Evolutionary conservation across 2,797 vertebrate species (phyloP).

Genomic region (Otus scops): DNA sequence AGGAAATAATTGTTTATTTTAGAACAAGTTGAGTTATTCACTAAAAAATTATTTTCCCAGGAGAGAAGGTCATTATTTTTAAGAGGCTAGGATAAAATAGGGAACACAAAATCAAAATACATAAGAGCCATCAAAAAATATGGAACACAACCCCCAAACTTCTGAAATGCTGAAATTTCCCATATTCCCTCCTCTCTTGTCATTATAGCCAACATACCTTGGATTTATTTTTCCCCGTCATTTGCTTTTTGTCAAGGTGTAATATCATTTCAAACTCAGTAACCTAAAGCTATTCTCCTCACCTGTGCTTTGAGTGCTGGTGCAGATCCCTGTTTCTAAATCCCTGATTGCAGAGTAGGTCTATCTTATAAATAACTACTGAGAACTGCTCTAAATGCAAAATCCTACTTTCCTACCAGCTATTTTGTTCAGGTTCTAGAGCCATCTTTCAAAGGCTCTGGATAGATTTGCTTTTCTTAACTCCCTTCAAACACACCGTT

Average conservation of each 20-base stretch:
- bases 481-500: neutral
- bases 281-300: neutral
- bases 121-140: neutral
- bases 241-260: neutral
- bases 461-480: neutral
- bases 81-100: neutral
- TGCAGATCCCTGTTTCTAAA: neutral
- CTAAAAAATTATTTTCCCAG: neutral
- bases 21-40: neutral
- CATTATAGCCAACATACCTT: neutral
- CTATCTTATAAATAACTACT: neutral
- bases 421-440: neutral
- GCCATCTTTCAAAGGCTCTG: neutral
- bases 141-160: neutral
- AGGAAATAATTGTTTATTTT: neutral
- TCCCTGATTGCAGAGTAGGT: neutral
- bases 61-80: neutral
- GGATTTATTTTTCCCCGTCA: neutral
- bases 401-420: neutral
- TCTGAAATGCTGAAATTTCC: neutral
- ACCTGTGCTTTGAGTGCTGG: neutral
- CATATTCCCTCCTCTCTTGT: neutral
- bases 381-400: neutral
- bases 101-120: neutral
- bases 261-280: neutral